These are phyloP conservation scores for Paragorgia papillata DNA, from an alignment of 92 coral and sea anemone genomes.

Conservation along the genomic window DNA sequence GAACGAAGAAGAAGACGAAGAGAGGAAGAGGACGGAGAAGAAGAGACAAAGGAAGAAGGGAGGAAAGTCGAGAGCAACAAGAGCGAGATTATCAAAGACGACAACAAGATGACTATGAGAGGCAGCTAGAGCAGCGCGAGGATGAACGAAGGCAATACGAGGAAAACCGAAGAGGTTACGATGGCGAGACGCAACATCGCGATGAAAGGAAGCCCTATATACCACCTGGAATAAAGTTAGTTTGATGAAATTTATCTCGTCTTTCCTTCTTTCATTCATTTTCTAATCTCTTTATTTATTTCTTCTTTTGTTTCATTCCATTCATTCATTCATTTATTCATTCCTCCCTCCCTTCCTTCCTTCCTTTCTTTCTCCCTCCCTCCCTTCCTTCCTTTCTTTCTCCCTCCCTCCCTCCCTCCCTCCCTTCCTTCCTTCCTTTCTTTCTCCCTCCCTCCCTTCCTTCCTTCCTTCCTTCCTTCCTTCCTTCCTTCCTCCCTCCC, in stretches of 20 bases:
- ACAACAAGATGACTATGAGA: slow-evolving; percentile 33
- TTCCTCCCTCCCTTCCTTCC: not conserved
- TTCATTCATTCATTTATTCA: not conserved
- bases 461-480: not conserved
- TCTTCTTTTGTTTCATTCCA: not conserved
- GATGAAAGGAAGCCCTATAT: slow-evolving; percentile 41
- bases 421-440: slow-evolving; percentile 3
- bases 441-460: not conserved
- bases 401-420: not conserved
- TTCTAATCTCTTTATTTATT: not conserved
- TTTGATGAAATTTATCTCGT: not conserved
- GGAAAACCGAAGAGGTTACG: slow-evolving; percentile 41
- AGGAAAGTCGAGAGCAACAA: not conserved
- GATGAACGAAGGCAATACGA: slow-evolving; percentile 43
- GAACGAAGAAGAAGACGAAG: slow-evolving; percentile 4
- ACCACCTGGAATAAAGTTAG: slow-evolving; percentile 44
- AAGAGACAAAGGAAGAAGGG: slow-evolving; percentile 4
- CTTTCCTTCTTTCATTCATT: not conserved
- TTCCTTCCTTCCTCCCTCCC: not conserved
- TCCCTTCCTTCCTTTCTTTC: not conserved
- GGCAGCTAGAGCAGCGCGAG: slow-evolving; percentile 41
- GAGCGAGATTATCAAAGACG: slow-evolving; percentile 28
- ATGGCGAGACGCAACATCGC: slow-evolving; percentile 25
- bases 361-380: not conserved
- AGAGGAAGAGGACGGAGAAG: not conserved